A percentile compares a stretch with the other conserved stretches of the same genome.
phyloP scores from a whole-genome alignment of 2,888 invertebrate genomes.

The Cerastis rubricosa region DNA sequence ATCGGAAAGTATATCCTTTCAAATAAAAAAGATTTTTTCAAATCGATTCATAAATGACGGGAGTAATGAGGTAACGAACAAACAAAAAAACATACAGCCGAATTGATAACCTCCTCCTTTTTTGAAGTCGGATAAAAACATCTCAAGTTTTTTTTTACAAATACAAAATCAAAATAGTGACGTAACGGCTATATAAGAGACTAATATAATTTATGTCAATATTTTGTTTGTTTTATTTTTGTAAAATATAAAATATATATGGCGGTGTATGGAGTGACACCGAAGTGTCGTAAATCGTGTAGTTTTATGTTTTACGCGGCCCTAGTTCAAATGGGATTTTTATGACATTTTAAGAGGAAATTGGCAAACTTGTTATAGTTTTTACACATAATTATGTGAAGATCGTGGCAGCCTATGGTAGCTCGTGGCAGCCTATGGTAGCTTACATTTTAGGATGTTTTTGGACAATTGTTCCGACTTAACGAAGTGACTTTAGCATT shows the following conservation, averaged over 20 bases:
- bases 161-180: neutral
- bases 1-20: too few species aligned
- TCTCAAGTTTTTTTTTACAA: neutral
- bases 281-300: conserved; percentile 38
- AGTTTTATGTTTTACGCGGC: conserved; percentile 35
- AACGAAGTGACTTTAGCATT: too few species aligned
- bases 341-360: conserved; percentile 45
- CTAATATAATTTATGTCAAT: neutral
- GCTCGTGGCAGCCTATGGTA: too few species aligned
- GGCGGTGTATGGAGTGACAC: conserved; percentile 28
- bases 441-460: neutral
- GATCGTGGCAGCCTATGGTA: too few species aligned
- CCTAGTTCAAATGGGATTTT: conserved; percentile 44
- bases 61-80: too few species aligned
- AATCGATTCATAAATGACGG: too few species aligned
- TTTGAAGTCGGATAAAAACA: too few species aligned
- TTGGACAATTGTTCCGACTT: too few species aligned
- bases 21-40: too few species aligned
- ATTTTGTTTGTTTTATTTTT: too few species aligned
- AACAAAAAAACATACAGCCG: too few species aligned
- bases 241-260: neutral
- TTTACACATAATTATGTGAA: conserved; percentile 2
- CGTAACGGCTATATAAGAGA: neutral
- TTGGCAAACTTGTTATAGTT: conserved; percentile 37
- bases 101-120: too few species aligned